A percentile compares a stretch with the other conserved stretches of the same genome.
These are phyloP conservation scores for Eulemur rubriventer DNA, from an alignment of 2,797 vertebrate species.

Conservation along the genomic window DNA sequence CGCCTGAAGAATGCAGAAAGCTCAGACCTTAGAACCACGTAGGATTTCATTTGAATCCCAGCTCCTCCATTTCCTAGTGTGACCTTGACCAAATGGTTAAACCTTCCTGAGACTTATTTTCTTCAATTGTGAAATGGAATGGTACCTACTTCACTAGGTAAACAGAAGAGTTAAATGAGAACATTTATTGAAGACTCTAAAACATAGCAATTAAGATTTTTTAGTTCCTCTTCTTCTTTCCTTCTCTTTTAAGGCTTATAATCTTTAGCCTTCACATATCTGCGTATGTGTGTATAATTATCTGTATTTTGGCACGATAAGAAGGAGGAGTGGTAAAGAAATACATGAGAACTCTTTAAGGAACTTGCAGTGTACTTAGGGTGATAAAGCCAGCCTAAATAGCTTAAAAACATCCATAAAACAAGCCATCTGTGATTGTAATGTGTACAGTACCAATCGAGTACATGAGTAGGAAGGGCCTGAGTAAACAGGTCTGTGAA, in stretches of 20 bases:
- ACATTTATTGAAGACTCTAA: background rate
- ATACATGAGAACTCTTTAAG: background rate
- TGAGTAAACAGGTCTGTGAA: background rate
- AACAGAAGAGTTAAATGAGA: background rate
- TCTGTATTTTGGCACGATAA: background rate
- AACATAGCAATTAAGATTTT: background rate
- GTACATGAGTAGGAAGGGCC: background rate
- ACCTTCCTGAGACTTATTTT: background rate
- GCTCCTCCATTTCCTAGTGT: background rate
- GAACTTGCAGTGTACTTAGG: constrained; percentile 29
- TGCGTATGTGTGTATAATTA: background rate
- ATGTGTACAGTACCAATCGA: background rate
- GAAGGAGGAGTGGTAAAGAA: constrained; percentile 6
- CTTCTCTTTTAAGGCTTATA: background rate
- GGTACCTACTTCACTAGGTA: background rate
- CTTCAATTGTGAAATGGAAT: background rate
- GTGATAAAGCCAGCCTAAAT: background rate
- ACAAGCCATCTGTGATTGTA: background rate
- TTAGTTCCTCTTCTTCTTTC: background rate
- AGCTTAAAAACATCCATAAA: background rate
- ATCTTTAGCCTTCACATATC: background rate
- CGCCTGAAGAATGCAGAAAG: background rate
- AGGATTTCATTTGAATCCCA: background rate
- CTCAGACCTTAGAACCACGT: background rate
- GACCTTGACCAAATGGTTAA: background rate